Evolutionary conservation across 1,140 invertebrate genomes (phyloP), one percentile per base, ranked within the genome.

Genomic region (Cryptotermes secundus): DNA sequence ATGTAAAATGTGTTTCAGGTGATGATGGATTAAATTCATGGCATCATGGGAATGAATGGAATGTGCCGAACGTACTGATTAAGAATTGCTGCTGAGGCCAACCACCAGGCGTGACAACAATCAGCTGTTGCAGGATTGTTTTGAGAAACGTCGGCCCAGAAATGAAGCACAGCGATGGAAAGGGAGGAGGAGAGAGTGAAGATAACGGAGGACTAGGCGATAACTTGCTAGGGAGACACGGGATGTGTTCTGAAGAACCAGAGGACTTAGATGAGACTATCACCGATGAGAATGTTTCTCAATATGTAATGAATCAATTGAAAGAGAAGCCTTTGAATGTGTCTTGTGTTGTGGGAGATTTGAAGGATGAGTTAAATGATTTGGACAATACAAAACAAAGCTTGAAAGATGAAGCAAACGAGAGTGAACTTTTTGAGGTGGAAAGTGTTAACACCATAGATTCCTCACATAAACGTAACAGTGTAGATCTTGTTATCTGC

Each of bases 1-100:
- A n/a, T n/a, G n/a, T n/a, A n/a, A n/a, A n/a, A n/a, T 31, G 9
- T 72, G 26, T 72, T 72, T 72, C 31, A 72, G 59, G 59, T 31
- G 45, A 72, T 72, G 59, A 72, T 72, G 59, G 59, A 72, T 26
- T 72, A 72, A 72, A 72, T 72, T 49, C 59, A n/a, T 9, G n/a
- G 59, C n/a, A 31, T 31, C 3, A 2, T 72, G 26, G n/a, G 14
- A 16, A 72, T 31, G 26, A 14, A 72, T 72, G 59, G 59, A 26
- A 7, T 72, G 59, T n/a, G 31, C 0, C 14, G 26, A 72, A 72
- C 26, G 26, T 31, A 72, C 6, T 4, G n/a, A 72, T 31, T 26
- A 72, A 72, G 59, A 72, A 72, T 72, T 16, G 26, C 31, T 31
- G 31, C 26, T 14, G 6, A 72, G 31, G n/a, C n/a, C 26, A n/a